phyloP scores from a whole-genome alignment of 2,113 vertebrate species.

The Dascyllus trimaculatus region DNA sequence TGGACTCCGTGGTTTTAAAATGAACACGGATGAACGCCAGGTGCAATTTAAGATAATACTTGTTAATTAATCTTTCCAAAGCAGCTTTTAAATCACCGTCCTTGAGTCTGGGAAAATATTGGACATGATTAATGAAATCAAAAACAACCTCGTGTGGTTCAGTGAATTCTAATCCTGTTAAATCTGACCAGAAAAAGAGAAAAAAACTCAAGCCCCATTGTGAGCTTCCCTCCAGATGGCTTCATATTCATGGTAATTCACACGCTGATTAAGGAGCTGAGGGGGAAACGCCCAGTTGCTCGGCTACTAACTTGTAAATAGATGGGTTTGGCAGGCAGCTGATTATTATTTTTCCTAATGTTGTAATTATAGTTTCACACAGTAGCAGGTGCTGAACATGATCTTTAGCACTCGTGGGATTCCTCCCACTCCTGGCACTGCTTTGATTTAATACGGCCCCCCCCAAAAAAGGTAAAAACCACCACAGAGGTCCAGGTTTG shows the following conservation, averaged over 20 bases:
- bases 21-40: background rate
- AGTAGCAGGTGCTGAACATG: constrained; percentile 29
- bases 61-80: background rate
- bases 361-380: constrained; percentile 45
- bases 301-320: constrained; percentile 26
- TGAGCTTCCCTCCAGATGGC: background rate
- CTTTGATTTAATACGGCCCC: background rate
- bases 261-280: constrained; percentile 27
- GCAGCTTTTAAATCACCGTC: no score
- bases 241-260: constrained; percentile 47
- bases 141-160: background rate
- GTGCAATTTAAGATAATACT: background rate
- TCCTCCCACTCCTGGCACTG: constrained; percentile 3
- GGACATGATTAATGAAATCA: background rate
- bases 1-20: background rate
- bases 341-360: constrained; percentile 44
- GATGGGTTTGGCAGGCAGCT: constrained; percentile 22
- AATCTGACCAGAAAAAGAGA: background rate
- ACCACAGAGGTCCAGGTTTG: background rate
- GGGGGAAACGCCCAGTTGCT: constrained; percentile 26
- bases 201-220: background rate
- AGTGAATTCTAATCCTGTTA: constrained; percentile 11
- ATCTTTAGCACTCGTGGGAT: background rate
- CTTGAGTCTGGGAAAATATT: background rate
- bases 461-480: constrained; percentile 22